Evolutionary conservation across 2,113 vertebrate genomes (phyloP).

Genomic region (Pontoporia blainvillei): DNA sequence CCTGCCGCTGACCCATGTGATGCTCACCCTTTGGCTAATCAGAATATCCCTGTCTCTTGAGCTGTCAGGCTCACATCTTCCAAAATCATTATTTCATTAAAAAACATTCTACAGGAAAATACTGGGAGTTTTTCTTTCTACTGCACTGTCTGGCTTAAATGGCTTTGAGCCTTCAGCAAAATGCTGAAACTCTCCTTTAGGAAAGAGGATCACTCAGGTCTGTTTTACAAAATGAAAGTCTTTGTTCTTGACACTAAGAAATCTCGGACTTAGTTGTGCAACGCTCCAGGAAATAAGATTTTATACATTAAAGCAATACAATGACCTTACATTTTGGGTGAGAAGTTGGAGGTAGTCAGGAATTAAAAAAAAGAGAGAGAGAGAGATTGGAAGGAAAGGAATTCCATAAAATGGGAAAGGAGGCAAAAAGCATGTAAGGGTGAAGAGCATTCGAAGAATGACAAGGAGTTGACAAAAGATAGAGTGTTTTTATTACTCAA

Average conservation of each 20-base stretch:
- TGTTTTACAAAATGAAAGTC: neutral
- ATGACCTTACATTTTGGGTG: neutral
- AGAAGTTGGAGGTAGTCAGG: neutral
- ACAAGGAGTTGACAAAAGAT: neutral
- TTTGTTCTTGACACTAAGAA: neutral
- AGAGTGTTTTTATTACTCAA: neutral
- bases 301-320: neutral
- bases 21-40: constrained; percentile 19
- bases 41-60: constrained; percentile 3
- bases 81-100: constrained; percentile 49
- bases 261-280: neutral
- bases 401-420: neutral
- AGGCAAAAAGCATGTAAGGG: neutral
- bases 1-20: neutral
- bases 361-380: neutral
- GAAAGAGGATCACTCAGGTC: neutral
- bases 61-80: neutral
- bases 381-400: neutral
- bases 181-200: neutral
- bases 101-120: neutral
- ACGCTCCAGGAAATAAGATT: neutral
- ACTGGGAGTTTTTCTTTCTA: neutral
- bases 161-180: constrained; percentile 17
- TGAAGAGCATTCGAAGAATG: neutral
- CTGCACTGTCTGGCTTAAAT: neutral